Evolutionary conservation across 2,888 invertebrate species (phyloP).

Genomic region (Macrosiphum euphorbiae): DNA sequence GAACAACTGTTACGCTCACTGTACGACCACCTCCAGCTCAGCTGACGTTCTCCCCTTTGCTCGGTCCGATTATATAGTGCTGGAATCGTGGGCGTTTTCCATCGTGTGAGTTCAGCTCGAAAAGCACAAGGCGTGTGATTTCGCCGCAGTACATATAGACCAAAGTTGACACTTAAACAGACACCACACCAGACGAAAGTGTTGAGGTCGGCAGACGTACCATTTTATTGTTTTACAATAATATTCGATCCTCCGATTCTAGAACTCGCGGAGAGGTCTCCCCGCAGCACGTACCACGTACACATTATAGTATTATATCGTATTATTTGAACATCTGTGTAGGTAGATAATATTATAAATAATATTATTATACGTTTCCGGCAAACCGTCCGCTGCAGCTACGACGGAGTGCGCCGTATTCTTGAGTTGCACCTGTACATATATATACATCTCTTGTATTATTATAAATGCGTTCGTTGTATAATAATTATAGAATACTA

Average conservation of each 20-base stretch:
- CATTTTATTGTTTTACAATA: not conserved
- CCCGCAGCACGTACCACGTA: not conserved
- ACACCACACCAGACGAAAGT: not conserved
- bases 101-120: not conserved
- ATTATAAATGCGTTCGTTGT: not conserved
- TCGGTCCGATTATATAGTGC: not conserved
- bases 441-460: no score
- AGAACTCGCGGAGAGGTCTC: not conserved
- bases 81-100: not conserved
- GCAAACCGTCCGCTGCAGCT: not conserved
- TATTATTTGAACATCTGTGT: not conserved
- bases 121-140: not conserved
- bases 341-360: no score
- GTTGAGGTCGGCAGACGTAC: not conserved
- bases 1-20: slow-evolving; percentile 29
- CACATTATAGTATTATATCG: not conserved
- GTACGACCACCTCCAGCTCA: not conserved
- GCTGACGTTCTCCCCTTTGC: not conserved
- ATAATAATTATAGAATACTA: not conserved
- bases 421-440: not conserved
- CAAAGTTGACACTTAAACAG: not conserved
- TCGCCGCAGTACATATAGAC: not conserved
- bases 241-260: not conserved
- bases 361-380: not conserved
- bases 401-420: not conserved